These are phyloP conservation scores for Agonopterix subpropinquella DNA, from an alignment of 2,888 invertebrate species.

Conservation along the genomic window DNA sequence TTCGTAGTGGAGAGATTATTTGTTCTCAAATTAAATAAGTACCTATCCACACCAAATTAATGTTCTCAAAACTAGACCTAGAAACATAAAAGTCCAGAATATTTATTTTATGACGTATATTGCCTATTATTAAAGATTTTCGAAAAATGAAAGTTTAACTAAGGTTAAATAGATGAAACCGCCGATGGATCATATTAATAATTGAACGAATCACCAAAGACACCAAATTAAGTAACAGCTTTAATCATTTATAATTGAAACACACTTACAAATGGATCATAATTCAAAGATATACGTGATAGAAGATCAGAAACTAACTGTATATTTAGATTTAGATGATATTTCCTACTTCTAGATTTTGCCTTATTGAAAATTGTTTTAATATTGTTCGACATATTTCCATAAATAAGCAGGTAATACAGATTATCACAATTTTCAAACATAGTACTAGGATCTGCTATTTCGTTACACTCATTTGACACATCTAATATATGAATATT, in stretches of 20 bases:
- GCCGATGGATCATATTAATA: too few species aligned
- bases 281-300: conserved; percentile 13
- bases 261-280: conserved; percentile 41
- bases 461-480: conserved; percentile 18
- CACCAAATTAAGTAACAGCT: too few species aligned
- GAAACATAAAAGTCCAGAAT: too few species aligned
- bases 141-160: too few species aligned
- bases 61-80: too few species aligned
- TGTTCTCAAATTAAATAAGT: too few species aligned
- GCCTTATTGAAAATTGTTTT: conserved; percentile 30
- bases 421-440: conserved; percentile 43
- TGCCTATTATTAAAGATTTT: too few species aligned
- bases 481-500: conserved; percentile 44
- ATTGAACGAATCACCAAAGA: too few species aligned
- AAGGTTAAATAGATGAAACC: too few species aligned
- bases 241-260: conserved; percentile 36
- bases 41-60: too few species aligned
- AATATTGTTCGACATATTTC: conserved; percentile 22
- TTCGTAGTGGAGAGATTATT: too few species aligned
- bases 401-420: conserved; percentile 40
- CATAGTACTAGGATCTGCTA: conserved; percentile 33
- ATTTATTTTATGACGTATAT: too few species aligned
- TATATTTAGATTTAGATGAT: conserved; percentile 30
- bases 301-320: conserved; percentile 4
- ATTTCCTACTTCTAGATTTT: conserved; percentile 27